phyloP scores from a whole-genome alignment of 2,797 vertebrate genomes.

The Chaenodraco wilsoni region DNA sequence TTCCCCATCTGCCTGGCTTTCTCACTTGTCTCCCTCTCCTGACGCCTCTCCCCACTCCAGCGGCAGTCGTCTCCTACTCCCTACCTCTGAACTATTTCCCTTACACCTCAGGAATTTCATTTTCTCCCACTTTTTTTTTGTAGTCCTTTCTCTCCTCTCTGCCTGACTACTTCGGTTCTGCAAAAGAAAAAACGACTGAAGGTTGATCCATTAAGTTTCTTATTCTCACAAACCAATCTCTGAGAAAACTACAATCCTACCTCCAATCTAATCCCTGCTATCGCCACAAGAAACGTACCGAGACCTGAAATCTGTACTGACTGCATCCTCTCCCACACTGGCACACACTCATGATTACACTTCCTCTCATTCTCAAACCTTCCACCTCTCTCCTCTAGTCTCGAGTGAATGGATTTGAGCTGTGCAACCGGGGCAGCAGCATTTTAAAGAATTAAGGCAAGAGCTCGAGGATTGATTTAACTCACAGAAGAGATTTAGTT shows the following conservation, averaged over 20 bases:
- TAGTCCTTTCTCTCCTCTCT: conserved; percentile 5
- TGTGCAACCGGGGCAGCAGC: conserved; percentile 38
- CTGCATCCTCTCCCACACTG: conserved; percentile 45
- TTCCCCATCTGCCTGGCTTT: conserved; percentile 48
- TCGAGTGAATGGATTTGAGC: conserved; percentile 61
- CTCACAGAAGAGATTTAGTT: conserved; percentile 29
- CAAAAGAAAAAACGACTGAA: conserved; percentile 1
- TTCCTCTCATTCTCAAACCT: conserved; percentile 39
- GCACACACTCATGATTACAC: conserved; percentile 36
- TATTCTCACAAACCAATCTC: conserved; percentile 53
- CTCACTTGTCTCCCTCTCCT: conserved; percentile 41
- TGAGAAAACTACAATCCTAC: conserved; percentile 57
- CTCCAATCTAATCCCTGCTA: conserved; percentile 66
- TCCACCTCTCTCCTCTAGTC: conserved; percentile 35
- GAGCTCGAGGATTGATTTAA: conserved; percentile 49
- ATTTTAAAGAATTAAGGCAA: conserved; percentile 63
- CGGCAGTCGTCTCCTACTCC: conserved; percentile 41
- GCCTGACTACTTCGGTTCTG: background rate
- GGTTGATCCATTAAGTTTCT: conserved; percentile 66
- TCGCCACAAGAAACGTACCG: conserved; percentile 49
- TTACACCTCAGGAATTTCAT: too few relatives aligned
- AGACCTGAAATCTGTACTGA: conserved; percentile 55
- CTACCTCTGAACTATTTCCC: conserved; percentile 44
- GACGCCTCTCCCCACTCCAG: conserved; percentile 18
- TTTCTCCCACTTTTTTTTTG: too few relatives aligned